These are phyloP conservation scores for Hemibagrus wyckioides DNA, from an alignment of 2,113 vertebrate species.

Conservation along the genomic window DNA sequence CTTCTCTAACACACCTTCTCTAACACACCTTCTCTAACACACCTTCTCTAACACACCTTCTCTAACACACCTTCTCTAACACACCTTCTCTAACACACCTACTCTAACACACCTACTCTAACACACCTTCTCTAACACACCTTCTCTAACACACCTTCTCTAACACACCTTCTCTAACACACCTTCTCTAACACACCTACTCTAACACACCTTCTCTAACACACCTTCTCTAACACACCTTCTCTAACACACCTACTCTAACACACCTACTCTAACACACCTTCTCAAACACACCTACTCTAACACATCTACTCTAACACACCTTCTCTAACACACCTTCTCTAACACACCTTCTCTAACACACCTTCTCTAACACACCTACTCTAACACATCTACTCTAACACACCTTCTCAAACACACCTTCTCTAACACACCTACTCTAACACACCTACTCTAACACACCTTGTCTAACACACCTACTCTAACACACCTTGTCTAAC, in stretches of 20 bases:
- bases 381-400: not conserved
- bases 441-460: no score
- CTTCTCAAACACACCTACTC: conserved; percentile 16
- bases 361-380: conserved; percentile 20
- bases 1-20: conserved; percentile 19
- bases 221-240: no score
- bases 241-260: conserved; percentile 14
- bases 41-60: conserved; percentile 20
- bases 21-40: no score
- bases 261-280: no score
- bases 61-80: not conserved
- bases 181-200: conserved; percentile 19
- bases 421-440: conserved; percentile 18
- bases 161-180: no score
- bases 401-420: no score
- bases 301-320: no score
- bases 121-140: no score
- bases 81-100: conserved; percentile 20
- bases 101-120: not conserved
- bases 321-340: conserved; percentile 20
- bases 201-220: not conserved
- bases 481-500: not conserved
- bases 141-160: conserved; percentile 19
- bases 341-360: not conserved
- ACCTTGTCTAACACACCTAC: conserved; percentile 17